Evolutionary conservation across 2,797 vertebrate genomes (phyloP).

Genomic region (Karalla daura): DNA sequence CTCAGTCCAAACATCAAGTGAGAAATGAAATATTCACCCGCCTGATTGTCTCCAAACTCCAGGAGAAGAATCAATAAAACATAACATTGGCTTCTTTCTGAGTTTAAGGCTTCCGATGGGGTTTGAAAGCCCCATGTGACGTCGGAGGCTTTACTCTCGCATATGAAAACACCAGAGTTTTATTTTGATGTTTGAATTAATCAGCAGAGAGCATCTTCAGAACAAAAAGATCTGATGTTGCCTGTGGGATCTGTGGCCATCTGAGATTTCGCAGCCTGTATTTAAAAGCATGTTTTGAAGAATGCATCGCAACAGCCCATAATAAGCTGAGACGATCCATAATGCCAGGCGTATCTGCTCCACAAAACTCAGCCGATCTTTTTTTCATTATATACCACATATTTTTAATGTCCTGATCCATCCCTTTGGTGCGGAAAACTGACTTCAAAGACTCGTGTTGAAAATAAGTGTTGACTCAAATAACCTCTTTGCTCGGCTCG

Average conservation of each 20-base stretch:
- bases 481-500: conserved; percentile 9
- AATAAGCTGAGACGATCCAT: conserved; percentile 70
- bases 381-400: conserved; percentile 31
- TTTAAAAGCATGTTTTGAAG: conserved; percentile 81
- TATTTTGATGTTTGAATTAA: conserved; percentile 85
- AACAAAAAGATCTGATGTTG: conserved; percentile 82
- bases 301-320: conserved; percentile 66
- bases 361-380: conserved; percentile 49
- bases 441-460: conserved; percentile 53
- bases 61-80: conserved; percentile 83
- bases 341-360: conserved; percentile 51
- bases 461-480: conserved; percentile 55
- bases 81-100: conserved; percentile 73
- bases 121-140: conserved; percentile 75
- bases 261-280: conserved; percentile 75
- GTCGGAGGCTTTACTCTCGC: conserved; percentile 66
- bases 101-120: conserved; percentile 80
- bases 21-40: conserved; percentile 78
- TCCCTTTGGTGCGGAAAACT: conserved; percentile 44
- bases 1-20: conserved; percentile 76
- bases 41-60: conserved; percentile 81
- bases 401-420: conserved; percentile 56
- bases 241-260: conserved; percentile 78
- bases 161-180: conserved; percentile 77
- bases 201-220: conserved; percentile 78